phyloP scores from a whole-genome alignment of 37 sponge, comb jelly and placozoan species.

The Diacarnus erythraeanus region DNA sequence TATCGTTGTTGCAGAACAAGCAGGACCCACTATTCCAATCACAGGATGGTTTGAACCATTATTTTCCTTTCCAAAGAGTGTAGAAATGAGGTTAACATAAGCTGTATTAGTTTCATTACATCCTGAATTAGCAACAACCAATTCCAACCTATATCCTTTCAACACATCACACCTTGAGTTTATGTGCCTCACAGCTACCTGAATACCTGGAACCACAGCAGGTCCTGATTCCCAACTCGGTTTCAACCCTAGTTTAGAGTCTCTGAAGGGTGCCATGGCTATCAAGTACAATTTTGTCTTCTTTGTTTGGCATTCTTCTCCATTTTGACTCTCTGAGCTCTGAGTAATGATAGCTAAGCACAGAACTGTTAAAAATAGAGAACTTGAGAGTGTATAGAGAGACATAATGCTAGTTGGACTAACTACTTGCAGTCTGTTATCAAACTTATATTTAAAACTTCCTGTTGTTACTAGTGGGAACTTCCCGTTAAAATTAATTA shows the following conservation, averaged over 20 bases:
- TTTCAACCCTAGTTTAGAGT: background rate
- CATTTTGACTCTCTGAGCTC: too few species aligned
- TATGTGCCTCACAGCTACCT: constrained; percentile 17
- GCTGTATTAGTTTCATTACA: constrained; percentile 11
- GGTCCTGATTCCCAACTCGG: constrained; percentile 13
- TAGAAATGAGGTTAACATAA: background rate
- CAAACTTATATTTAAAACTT: too few species aligned
- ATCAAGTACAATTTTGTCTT: background rate
- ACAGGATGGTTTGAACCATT: constrained; percentile 1
- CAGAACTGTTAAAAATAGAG: too few species aligned
- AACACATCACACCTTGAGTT: constrained; percentile 19
- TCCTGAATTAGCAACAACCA: constrained; percentile 11
- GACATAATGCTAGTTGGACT: too few species aligned
- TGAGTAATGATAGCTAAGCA: too few species aligned
- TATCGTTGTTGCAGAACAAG: constrained; percentile 28
- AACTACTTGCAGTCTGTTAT: too few species aligned
- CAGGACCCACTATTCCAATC: constrained; percentile 36
- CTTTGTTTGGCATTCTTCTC: background rate
- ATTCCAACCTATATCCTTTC: background rate
- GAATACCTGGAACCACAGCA: constrained; percentile 7
- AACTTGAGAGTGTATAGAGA: too few species aligned
- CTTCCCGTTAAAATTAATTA: too few species aligned
- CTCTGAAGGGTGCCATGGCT: constrained; percentile 12
- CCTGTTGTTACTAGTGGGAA: too few species aligned
- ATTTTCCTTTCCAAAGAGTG: background rate